Percentiles rank a stretch among this genome's conserved stretches.
phyloP scores from a whole-genome alignment of 2,888 invertebrate species.

The Dichetophora obliterata region DNA sequence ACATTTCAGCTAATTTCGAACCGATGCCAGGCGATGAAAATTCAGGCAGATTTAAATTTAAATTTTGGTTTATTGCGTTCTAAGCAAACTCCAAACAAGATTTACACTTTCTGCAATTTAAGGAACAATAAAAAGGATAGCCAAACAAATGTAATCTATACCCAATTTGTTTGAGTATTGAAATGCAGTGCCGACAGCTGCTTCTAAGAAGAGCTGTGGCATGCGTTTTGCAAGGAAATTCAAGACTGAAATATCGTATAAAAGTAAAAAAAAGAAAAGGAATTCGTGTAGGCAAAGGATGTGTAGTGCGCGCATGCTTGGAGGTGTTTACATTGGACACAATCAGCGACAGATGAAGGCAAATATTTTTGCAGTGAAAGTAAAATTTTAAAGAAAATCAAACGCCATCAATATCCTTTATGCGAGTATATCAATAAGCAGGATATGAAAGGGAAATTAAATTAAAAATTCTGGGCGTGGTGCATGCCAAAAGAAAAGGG shows the following conservation, averaged over 20 bases:
- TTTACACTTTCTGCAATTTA: neutral
- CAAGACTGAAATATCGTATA: neutral
- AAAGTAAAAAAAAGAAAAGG: neutral
- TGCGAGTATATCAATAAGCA: neutral
- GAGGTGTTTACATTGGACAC: slow-evolving; percentile 18
- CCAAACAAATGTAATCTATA: too few relatives aligned
- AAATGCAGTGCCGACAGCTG: neutral
- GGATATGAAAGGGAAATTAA: neutral
- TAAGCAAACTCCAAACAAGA: neutral
- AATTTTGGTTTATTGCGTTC: neutral
- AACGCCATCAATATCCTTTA: neutral
- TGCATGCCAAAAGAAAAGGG: neutral
- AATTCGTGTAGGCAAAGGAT: neutral
- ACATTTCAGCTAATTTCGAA: neutral
- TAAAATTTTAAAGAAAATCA: slow-evolving; percentile 10
- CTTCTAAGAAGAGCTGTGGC: neutral
- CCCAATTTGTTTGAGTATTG: too few relatives aligned
- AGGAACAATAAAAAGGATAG: neutral
- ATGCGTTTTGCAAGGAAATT: neutral
- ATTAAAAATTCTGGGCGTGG: neutral
- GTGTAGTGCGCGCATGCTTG: neutral
- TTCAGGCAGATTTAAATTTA: neutral
- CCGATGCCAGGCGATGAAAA: neutral
- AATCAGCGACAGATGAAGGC: slow-evolving; percentile 16
- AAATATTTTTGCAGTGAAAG: slow-evolving; percentile 12